Conservation (phyloP, 2,797 vertebrate species). For the Psittacula echo region DNA sequence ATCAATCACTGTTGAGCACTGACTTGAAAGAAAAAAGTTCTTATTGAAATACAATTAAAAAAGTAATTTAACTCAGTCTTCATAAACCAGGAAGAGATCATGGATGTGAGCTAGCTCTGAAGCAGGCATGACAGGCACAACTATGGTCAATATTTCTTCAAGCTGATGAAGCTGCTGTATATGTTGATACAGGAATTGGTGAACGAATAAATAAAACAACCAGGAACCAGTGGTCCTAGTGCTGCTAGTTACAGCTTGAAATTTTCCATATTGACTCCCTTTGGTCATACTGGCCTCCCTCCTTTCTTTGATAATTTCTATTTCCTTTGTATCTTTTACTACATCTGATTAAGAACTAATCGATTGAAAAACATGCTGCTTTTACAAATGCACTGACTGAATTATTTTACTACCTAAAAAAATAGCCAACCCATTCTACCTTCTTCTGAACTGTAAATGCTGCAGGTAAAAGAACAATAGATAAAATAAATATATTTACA, state of each 20-base stretch:
- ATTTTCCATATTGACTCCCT: neutral
- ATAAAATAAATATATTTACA: neutral
- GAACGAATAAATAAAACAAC: slow-evolving; percentile 23
- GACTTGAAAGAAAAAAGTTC: slow-evolving; percentile 59
- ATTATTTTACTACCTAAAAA: neutral
- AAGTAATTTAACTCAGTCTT: slow-evolving; percentile 62
- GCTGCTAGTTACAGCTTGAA: neutral
- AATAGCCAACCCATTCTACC: rapidly evolving
- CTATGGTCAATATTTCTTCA: slow-evolving; percentile 20
- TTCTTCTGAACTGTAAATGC: neutral
- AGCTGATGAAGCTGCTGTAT: neutral
- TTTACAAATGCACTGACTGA: neutral
- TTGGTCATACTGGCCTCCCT: neutral
- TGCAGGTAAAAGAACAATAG: neutral
- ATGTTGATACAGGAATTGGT: neutral
- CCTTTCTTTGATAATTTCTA: neutral
- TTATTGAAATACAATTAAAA: slow-evolving; percentile 69
- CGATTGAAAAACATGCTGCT: neutral
- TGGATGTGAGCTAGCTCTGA: neutral
- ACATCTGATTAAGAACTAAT: neutral
- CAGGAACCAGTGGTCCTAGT: neutral
- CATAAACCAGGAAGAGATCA: slow-evolving; percentile 9
- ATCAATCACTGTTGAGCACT: slow-evolving; percentile 56
- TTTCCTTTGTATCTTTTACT: neutral
- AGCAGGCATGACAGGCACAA: neutral